A percentile compares a stretch with the other conserved stretches of the same genome.
phyloP scores from a whole-genome alignment of 2,113 vertebrate genomes.

The Coturnix japonica region DNA sequence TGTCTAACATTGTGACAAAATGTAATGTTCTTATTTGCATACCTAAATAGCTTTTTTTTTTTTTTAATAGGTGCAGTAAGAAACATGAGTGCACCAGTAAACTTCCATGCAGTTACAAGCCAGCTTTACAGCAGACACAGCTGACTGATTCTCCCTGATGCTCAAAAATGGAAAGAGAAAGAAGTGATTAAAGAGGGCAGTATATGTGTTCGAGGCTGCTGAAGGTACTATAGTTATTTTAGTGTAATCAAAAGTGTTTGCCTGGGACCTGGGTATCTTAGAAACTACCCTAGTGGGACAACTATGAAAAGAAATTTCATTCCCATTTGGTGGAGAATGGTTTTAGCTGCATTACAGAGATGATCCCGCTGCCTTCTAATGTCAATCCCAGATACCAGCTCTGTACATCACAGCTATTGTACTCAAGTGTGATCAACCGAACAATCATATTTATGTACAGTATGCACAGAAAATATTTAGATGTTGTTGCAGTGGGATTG shows the following conservation, averaged over 20 bases:
- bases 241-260: background rate
- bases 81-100: background rate
- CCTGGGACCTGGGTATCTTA: background rate
- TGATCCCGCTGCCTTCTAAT: background rate
- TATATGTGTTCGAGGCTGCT: background rate
- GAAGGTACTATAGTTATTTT: background rate
- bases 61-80: background rate
- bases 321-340: background rate
- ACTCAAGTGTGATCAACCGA: background rate
- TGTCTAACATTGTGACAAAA: background rate
- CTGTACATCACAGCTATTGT: background rate
- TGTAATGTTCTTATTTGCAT: background rate
- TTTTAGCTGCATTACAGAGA: background rate
- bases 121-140: background rate
- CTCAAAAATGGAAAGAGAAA: background rate
- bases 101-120: background rate
- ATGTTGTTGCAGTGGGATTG: background rate
- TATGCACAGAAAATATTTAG: background rate
- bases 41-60: background rate
- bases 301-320: background rate
- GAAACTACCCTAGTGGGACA: background rate
- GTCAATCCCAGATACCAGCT: background rate
- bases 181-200: background rate
- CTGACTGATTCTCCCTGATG: background rate
- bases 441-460: rapidly evolving